Conservation (phyloP, 2,888 invertebrate species). For the Maniola hyperantus region DNA sequence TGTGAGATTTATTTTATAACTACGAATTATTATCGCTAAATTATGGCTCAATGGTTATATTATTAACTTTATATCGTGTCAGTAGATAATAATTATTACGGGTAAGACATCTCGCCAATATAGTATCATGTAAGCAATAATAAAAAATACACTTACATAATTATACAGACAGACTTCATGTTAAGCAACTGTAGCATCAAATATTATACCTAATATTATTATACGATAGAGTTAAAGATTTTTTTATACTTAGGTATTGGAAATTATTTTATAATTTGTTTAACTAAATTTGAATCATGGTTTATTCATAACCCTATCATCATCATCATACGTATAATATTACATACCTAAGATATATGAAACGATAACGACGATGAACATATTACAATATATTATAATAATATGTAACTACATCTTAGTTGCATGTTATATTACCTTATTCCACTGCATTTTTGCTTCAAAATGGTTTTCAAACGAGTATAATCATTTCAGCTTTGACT, state of each 20-base stretch:
- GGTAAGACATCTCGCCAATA: constrained; percentile 65
- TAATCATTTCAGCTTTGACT: not conserved
- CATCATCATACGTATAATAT: not conserved
- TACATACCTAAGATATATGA: not conserved
- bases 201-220: constrained; percentile 3
- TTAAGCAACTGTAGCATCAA: constrained; percentile 39
- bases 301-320: not conserved
- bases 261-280: constrained; percentile 5
- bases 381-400: too few relatives aligned
- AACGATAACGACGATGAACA: too few relatives aligned
- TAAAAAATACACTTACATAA: constrained; percentile 46
- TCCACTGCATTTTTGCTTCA: too few relatives aligned
- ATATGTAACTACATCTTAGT: too few relatives aligned
- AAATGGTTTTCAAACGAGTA: too few relatives aligned
- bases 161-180: constrained; percentile 30
- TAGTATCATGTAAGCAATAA: constrained; percentile 76
- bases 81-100: constrained; percentile 58
- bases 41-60: constrained; percentile 61
- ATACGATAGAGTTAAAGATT: constrained; percentile 6
- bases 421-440: too few relatives aligned
- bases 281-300: not conserved
- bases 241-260: constrained; percentile 13
- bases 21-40: constrained; percentile 48
- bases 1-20: constrained; percentile 29
- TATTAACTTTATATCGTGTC: constrained; percentile 53